Evolutionary conservation across 2,797 vertebrate species (phyloP), one percentile per base, ranked within the genome.

Genomic region (Gadopsis marmoratus): DNA sequence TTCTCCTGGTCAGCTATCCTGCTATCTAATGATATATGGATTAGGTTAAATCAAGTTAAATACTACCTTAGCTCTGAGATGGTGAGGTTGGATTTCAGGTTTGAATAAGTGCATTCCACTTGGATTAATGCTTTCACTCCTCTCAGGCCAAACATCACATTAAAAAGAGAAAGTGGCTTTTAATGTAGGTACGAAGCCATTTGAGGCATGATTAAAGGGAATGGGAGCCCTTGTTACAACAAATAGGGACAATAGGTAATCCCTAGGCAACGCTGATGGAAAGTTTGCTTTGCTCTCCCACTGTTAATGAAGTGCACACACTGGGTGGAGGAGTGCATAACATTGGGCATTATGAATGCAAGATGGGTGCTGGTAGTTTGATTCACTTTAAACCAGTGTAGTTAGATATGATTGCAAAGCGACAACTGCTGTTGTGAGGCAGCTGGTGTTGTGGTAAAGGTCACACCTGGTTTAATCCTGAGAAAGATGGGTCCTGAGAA

Each of bases 391-490:
- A 83, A 86, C 86, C 85, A 85, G 83, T 90, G 91, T 88, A 86
- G 78, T 91, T 88, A 81, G 78, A 62, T 82, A 92, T 92, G 87
- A 91, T 89, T 83, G 90, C 89, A 86, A 94, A 93, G 90, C 91
- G 66, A 84, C 87, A 92, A 91, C 88, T 93, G 91, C 91, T 88
- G 89, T 93, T 95, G 97, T 96, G 97, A 98, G 97, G 97, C 96
- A 97, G 96, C 97, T 94, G 94, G 91, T 94, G 93, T 94, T 93
- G 93, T 93, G 91, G 93, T 93, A 93, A 93, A 94, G 91, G 97
- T 98, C 98, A 99, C 98, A 99, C 98, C 98, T 99, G 98, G 97
- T 99, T 99, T 99, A 99, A 99, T 99, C 98, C 98, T 99, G 98
- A 99, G 98, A 99, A 99, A 99, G 98, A 98, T 98, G 98, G 97